A percentile compares a stretch with the other conserved stretches of the same genome.
Evolutionary conservation across 1,140 invertebrate species (phyloP).

Genomic region (Goniozus legneri): DNA sequence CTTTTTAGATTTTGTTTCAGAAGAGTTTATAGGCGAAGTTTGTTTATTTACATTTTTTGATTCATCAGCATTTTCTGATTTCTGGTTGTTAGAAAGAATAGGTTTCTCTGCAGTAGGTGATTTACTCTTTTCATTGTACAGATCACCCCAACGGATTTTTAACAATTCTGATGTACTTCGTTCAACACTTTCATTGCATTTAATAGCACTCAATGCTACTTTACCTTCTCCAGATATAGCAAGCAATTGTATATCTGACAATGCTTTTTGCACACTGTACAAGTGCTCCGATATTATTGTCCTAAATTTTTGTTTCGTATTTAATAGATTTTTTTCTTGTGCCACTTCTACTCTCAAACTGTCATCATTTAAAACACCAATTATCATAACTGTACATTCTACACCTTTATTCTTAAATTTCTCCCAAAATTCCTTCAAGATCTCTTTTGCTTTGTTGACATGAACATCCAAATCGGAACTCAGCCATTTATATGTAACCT

Average conservation of each 20-base stretch:
- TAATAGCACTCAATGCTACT: slow-evolving; percentile 41
- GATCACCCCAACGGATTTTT: slow-evolving; percentile 16
- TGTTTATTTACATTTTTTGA: slow-evolving; percentile 10
- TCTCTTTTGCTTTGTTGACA: slow-evolving; percentile 46
- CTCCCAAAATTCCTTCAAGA: slow-evolving; percentile 39
- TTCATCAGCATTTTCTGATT: slow-evolving; percentile 5
- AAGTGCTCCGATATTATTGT: slow-evolving; percentile 45
- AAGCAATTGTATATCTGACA: slow-evolving; percentile 38
- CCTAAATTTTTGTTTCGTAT: slow-evolving; percentile 38
- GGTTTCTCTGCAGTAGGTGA: not conserved
- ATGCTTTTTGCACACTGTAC: slow-evolving; percentile 48
- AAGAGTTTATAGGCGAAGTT: slow-evolving; percentile 8
- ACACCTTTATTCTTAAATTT: slow-evolving; percentile 30
- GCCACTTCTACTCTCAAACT: slow-evolving; percentile 44
- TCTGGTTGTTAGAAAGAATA: not conserved
- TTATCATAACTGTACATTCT: slow-evolving; percentile 39
- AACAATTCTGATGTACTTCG: slow-evolving; percentile 33
- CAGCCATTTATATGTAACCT: slow-evolving; percentile 52
- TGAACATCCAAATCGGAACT: slow-evolving; percentile 47
- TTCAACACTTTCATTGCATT: slow-evolving; percentile 32
- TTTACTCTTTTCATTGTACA: not conserved
- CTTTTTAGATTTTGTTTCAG: slow-evolving; percentile 3
- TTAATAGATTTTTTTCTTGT: slow-evolving; percentile 28
- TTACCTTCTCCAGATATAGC: slow-evolving; percentile 33
- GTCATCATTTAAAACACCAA: slow-evolving; percentile 38